Percentiles rank a stretch among this genome's conserved stretches.
These are phyloP conservation scores for Dasyprocta punctata DNA, from an alignment of 2,113 vertebrate genomes.

Conservation along the genomic window DNA sequence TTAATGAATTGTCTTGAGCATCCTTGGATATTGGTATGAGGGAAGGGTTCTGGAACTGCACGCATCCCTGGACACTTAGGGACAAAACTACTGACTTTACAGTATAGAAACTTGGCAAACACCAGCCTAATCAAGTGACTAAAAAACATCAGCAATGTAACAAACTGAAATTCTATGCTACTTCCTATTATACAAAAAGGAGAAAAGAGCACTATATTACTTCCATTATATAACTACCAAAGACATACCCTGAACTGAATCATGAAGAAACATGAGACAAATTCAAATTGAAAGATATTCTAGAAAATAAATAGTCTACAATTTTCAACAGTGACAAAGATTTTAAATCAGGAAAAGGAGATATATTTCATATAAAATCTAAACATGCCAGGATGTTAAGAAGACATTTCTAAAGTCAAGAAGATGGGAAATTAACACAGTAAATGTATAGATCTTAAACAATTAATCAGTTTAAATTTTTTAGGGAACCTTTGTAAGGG, in stretches of 20 bases:
- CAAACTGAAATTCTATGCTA: not conserved
- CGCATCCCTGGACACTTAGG: too few species aligned
- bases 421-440: not conserved
- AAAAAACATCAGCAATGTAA: not conserved
- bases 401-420: conserved; percentile 3
- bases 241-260: not conserved
- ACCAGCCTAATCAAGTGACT: not conserved
- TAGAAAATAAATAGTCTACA: not conserved
- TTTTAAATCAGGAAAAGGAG: not conserved
- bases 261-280: not conserved
- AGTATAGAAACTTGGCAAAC: conserved; percentile 1
- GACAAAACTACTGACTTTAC: not conserved
- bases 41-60: not conserved
- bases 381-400: not conserved
- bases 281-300: not conserved
- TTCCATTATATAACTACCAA: conserved; percentile 15
- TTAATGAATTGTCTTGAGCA: not conserved
- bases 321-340: conserved; percentile 4
- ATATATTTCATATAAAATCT: conserved; percentile 5
- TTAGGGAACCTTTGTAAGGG: not conserved
- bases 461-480: not conserved
- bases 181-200: not conserved
- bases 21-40: not conserved
- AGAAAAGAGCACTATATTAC: not conserved
- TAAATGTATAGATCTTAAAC: conserved; percentile 5